phyloP scores from a whole-genome alignment of 2,797 vertebrate species.

The Sebastes kiyomatsui region DNA sequence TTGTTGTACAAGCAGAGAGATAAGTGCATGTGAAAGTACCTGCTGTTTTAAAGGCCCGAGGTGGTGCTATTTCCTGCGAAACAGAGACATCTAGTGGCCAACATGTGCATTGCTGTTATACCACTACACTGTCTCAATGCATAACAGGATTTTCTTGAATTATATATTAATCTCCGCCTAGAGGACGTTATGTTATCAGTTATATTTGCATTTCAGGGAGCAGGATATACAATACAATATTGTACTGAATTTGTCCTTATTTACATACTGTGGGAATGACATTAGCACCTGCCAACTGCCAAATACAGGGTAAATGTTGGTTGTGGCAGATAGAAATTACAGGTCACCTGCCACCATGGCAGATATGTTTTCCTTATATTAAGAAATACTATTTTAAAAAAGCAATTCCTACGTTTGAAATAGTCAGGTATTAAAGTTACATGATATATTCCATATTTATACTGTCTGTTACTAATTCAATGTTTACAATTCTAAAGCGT shows the following conservation, averaged over 20 bases:
- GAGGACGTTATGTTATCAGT: background rate
- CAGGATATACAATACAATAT: background rate
- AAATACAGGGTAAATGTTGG: too few relatives aligned
- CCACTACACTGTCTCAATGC: background rate
- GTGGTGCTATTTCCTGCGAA: constrained; percentile 10
- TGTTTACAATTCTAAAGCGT: too few relatives aligned
- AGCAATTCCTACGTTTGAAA: too few relatives aligned
- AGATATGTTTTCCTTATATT: too few relatives aligned
- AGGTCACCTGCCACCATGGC: too few relatives aligned
- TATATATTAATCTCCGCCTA: background rate
- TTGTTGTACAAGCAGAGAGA: background rate
- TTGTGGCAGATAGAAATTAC: too few relatives aligned
- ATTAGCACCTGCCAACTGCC: too few relatives aligned
- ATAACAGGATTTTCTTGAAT: background rate
- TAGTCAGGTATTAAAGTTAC: too few relatives aligned
- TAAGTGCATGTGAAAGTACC: background rate
- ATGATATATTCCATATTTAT: too few relatives aligned
- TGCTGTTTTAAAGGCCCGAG: background rate
- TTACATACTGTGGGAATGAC: background rate
- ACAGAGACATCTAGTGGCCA: constrained; percentile 55
- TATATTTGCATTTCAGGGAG: background rate
- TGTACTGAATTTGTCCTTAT: background rate
- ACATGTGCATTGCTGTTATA: background rate
- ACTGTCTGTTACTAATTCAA: too few relatives aligned
- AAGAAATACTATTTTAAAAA: too few relatives aligned